These are phyloP conservation scores for Scaptomyza flava DNA, from an alignment of 2,888 invertebrate genomes.

Conservation along the genomic window DNA sequence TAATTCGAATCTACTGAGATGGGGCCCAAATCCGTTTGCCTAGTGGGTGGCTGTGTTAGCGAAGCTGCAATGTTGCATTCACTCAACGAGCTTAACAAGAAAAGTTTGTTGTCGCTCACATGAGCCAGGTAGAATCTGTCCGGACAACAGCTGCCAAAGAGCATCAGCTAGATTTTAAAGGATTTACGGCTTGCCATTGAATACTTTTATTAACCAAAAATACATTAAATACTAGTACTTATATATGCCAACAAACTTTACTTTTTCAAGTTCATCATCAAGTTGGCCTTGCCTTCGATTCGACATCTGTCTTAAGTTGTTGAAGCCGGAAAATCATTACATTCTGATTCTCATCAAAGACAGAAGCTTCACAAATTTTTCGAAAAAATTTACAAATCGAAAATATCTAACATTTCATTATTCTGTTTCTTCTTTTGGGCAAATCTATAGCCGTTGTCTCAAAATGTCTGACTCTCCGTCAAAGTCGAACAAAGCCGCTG, in stretches of 20 bases:
- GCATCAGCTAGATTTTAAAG: constrained; percentile 14
- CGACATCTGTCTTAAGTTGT: not conserved
- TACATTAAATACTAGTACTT: not conserved
- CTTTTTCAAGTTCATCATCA: not conserved
- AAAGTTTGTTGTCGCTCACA: constrained; percentile 9
- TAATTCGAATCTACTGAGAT: not conserved
- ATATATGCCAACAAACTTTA: not conserved
- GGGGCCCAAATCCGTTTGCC: constrained; percentile 6
- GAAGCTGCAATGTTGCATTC: constrained; percentile 1
- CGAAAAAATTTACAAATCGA: too few relatives aligned
- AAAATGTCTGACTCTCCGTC: not conserved
- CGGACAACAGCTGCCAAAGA: not conserved
- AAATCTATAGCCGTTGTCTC: not conserved
- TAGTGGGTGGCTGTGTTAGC: not conserved
- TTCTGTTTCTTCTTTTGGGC: too few relatives aligned
- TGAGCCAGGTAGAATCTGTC: not conserved
- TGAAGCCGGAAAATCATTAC: not conserved
- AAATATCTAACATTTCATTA: too few relatives aligned
- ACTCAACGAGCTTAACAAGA: constrained; percentile 23
- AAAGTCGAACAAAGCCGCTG: not conserved
- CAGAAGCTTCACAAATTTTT: not conserved
- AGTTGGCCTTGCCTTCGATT: not conserved
- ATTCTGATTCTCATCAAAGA: not conserved
- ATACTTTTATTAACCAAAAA: not conserved
- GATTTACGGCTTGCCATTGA: not conserved